A percentile compares a stretch with the other conserved stretches of the same genome.
These are phyloP conservation scores for Acleris literana DNA, from an alignment of 2,888 invertebrate species.

Conservation along the genomic window DNA sequence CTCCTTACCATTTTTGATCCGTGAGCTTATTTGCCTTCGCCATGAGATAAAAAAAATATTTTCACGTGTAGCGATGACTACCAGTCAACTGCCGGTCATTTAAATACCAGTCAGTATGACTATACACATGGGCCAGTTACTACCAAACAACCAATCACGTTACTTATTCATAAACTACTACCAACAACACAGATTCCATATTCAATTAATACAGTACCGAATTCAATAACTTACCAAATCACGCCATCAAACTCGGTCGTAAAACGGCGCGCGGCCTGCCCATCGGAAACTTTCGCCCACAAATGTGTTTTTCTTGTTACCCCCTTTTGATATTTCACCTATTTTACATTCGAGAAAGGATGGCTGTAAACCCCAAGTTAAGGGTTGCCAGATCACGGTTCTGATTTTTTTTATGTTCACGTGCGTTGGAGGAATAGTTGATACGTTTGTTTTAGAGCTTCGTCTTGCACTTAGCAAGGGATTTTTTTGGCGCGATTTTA, in stretches of 20 bases:
- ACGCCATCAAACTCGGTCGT: constrained; percentile 54
- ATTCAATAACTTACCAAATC: constrained; percentile 55
- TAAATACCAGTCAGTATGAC: too few relatives aligned
- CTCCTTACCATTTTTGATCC: too few relatives aligned
- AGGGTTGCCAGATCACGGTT: constrained; percentile 49
- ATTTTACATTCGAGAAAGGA: constrained; percentile 62
- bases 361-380: constrained; percentile 55
- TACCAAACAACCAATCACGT: too few relatives aligned
- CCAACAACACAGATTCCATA: constrained; percentile 38
- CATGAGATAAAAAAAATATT: too few relatives aligned
- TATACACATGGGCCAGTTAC: too few relatives aligned
- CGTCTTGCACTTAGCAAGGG: too few relatives aligned
- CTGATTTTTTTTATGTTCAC: constrained; percentile 22
- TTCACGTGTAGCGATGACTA: too few relatives aligned
- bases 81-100: too few relatives aligned
- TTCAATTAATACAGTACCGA: constrained; percentile 62
- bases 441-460: too few relatives aligned
- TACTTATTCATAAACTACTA: too few relatives aligned
- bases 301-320: constrained; percentile 73
- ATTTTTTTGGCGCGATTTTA: too few relatives aligned
- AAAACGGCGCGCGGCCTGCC: constrained; percentile 50
- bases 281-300: constrained; percentile 62
- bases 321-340: constrained; percentile 63
- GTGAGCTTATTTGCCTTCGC: too few relatives aligned
- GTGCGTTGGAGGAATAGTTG: neutral